Conservation (phyloP, 1,140 invertebrate species). For the Listronotus bonariensis region DNA sequence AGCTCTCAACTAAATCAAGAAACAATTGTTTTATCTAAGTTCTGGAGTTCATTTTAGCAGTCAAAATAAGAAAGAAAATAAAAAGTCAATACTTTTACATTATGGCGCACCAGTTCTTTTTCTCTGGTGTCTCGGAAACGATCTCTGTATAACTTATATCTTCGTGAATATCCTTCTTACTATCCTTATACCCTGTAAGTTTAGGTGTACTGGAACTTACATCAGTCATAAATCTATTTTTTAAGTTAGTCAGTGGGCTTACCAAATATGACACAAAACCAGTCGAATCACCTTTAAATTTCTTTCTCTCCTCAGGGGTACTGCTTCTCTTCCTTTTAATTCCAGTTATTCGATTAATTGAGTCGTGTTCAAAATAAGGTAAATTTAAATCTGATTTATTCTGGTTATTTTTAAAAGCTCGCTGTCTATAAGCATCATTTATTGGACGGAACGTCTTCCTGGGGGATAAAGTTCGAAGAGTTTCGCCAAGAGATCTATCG, state of each 20-base stretch:
- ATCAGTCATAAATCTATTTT: conserved; percentile 40
- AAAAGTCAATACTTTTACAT: conserved; percentile 40
- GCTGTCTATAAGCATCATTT: conserved; percentile 42
- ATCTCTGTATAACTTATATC: conserved; percentile 24
- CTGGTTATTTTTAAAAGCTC: conserved; percentile 38
- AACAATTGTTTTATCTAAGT: too few relatives aligned
- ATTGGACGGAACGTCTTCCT: conserved; percentile 46
- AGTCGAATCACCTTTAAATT: conserved; percentile 43
- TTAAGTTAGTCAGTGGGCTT: conserved; percentile 46
- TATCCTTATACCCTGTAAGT: conserved; percentile 48
- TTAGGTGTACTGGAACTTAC: conserved; percentile 50
- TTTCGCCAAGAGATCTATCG: conserved; percentile 43
- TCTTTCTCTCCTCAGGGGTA: conserved; percentile 46
- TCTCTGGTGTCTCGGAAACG: conserved; percentile 31
- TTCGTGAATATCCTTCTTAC: conserved; percentile 35
- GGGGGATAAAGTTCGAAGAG: conserved; percentile 43
- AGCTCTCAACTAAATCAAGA: too few relatives aligned
- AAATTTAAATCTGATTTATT: conserved; percentile 38
- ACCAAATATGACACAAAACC: conserved; percentile 48
- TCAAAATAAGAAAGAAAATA: too few relatives aligned
- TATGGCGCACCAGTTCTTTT: conserved; percentile 44
- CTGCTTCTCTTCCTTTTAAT: conserved; percentile 47
- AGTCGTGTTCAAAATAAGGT: conserved; percentile 29
- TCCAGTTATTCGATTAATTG: conserved; percentile 38
- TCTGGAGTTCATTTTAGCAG: too few relatives aligned